Evolutionary conservation across 2,113 vertebrate species (phyloP), one percentile per base, ranked within the genome.

Genomic region (Prunella fulvescens): DNA sequence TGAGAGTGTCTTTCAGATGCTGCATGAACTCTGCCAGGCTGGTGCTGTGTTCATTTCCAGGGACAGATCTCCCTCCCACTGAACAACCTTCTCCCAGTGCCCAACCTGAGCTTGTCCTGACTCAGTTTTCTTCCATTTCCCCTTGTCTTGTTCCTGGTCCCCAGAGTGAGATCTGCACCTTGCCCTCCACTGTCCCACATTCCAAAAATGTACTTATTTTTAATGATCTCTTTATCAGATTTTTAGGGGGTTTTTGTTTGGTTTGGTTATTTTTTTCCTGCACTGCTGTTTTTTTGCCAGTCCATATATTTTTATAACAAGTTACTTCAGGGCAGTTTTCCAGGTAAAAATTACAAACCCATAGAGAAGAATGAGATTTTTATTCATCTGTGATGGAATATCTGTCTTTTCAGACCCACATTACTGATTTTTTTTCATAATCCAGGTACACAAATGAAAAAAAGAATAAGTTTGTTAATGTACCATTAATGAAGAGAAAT

Each of bases 81-180:
- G 56, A 44, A 69, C 31, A 73, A 2, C 4, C 40, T 71, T 37
- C 31, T 14, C 66, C 35, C 9, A 5, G 8, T 7, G 24, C 23
- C 45, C 67, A 37, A 0, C 16, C 40, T 60, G 45, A 61, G 7
- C 45, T 37, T 61, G 7, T 29, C 62, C 33, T 64, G 31, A 16
- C 4, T 5, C 57, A 77, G 33, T 48, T 57, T n/a, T 83, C 19
- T 17, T 24, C 58, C 37, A 14, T 61, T 45, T 22, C 12, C 25
- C 19, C 0, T 1, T 61, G 15, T 29, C 25, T 53, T n/a, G 1
- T 24, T 2, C 2, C 18, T 48, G 67, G 28, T 45, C 29, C 26
- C 29, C 58, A 47, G 23, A 31, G 1, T 1, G 7, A 53, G 33
- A 42, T 40, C 33, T 45, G 20, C 28, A 12, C 22, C 28, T 64